Evolutionary conservation across 2,113 vertebrate species (phyloP).

Genomic region (Lontra canadensis): DNA sequence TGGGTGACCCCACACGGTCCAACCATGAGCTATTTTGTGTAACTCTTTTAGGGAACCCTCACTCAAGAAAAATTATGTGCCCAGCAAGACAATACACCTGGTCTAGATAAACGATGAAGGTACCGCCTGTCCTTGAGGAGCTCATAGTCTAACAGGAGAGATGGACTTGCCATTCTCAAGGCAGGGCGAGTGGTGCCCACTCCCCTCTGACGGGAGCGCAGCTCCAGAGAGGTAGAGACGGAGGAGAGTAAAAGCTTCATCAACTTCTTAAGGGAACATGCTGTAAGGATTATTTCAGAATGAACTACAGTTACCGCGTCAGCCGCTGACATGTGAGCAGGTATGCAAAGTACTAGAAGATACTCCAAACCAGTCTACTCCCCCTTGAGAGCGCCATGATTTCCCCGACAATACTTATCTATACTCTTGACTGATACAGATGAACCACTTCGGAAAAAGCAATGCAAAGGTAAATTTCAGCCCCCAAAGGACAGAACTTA

Average conservation of each 20-base stretch:
- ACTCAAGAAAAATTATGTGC: neutral
- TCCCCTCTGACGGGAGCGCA: neutral
- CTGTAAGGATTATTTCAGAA: neutral
- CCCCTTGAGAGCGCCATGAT: neutral
- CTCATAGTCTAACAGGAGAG: neutral
- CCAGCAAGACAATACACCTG: neutral
- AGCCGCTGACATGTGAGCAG: neutral
- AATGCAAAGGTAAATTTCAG: neutral
- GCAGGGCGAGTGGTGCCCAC: neutral
- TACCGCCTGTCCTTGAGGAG: neutral
- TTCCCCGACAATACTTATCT: neutral
- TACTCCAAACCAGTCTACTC: neutral
- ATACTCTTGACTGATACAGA: neutral
- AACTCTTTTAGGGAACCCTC: neutral
- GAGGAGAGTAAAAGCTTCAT: neutral
- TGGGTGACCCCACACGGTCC: neutral
- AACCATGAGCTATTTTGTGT: neutral
- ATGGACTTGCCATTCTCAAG: rapidly evolving
- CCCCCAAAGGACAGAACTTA: neutral
- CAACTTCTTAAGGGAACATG: neutral
- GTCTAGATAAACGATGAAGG: neutral
- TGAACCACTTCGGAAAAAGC: neutral
- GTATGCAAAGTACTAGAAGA: neutral
- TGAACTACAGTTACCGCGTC: neutral
- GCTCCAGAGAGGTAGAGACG: neutral